phyloP scores from a whole-genome alignment of 2,113 vertebrate species.

The Colistium nudipinnis region DNA sequence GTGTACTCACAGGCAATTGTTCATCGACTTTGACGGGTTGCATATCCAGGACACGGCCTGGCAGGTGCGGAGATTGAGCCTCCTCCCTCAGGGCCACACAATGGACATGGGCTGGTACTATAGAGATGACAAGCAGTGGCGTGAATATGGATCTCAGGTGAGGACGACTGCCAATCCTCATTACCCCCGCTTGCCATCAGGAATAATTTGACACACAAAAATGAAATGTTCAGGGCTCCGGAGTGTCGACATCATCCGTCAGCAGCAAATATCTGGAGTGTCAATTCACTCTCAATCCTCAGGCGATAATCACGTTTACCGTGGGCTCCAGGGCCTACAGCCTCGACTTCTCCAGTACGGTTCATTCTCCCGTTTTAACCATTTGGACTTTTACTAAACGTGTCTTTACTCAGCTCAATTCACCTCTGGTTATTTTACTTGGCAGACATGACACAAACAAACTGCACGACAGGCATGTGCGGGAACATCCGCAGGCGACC shows the following conservation, averaged over 20 bases:
- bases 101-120: conserved; percentile 73
- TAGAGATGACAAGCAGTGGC: conserved; percentile 68
- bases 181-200: not conserved
- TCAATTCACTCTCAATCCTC: conserved; percentile 43
- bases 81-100: conserved; percentile 31
- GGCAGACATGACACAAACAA: conserved; percentile 74
- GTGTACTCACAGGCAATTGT: conserved; percentile 45
- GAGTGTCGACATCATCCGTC: conserved; percentile 28
- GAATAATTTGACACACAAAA: not conserved
- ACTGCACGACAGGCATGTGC: conserved; percentile 37
- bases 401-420: not conserved
- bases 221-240: conserved; percentile 30
- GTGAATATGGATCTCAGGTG: conserved; percentile 72
- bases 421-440: not conserved
- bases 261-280: conserved; percentile 64
- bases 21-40: conserved; percentile 71
- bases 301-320: conserved; percentile 49
- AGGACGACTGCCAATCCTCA: no score
- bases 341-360: conserved; percentile 62
- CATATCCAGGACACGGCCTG: not conserved
- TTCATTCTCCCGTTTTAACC: no score
- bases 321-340: conserved; percentile 45
- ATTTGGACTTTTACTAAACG: no score
- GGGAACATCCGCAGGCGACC: conserved; percentile 70
- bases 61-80: conserved; percentile 36